phyloP scores from a whole-genome alignment of 2,797 vertebrate species.

The Gila robusta region DNA sequence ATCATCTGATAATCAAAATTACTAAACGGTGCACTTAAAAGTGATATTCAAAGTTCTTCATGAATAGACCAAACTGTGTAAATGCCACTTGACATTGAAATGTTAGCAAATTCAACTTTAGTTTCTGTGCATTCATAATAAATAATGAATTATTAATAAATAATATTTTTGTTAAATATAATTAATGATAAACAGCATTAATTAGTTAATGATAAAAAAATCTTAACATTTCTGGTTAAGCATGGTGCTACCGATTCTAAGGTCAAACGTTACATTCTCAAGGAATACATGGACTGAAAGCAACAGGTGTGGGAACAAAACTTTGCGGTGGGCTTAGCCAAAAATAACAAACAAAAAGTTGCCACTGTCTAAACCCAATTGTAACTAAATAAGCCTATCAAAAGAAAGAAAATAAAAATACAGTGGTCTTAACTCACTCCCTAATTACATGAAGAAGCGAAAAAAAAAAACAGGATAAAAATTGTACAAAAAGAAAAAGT shows the following conservation, averaged over 20 bases:
- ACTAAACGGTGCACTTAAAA: background rate
- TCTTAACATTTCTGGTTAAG: background rate
- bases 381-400: too few species aligned
- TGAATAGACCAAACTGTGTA: background rate
- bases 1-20: background rate
- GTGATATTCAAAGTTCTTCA: background rate
- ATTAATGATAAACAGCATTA: background rate
- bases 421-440: too few species aligned
- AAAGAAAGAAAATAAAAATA: too few species aligned
- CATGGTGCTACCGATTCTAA: slow-evolving; percentile 1
- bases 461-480: too few species aligned
- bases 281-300: background rate
- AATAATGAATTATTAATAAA: background rate
- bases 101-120: slow-evolving; percentile 23
- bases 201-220: background rate
- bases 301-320: too few species aligned
- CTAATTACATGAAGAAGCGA: too few species aligned
- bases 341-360: too few species aligned
- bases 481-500: too few species aligned
- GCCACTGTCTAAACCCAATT: too few species aligned
- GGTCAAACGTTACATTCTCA: slow-evolving; percentile 71
- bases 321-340: too few species aligned
- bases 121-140: slow-evolving; percentile 19
- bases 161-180: too few species aligned
- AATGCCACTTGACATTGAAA: slow-evolving; percentile 4